Base-by-base conservation (phyloP, 2,797 vertebrate genomes). In the Synaphobranchus kaupii region DNA sequence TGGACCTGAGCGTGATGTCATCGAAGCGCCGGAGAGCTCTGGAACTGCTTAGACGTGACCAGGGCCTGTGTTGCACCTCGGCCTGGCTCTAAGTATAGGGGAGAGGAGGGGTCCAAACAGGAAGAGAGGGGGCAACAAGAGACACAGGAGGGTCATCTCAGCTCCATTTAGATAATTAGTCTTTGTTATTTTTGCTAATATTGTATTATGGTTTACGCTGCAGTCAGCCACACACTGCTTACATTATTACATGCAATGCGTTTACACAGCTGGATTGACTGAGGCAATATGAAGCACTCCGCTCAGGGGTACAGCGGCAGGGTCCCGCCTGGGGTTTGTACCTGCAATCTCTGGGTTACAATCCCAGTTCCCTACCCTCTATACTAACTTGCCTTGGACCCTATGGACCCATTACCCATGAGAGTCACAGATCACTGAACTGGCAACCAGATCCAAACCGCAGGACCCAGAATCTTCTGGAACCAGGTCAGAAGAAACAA, bases 1-100 rank as follows among this genome's bases (percentile, higher is more conserved):
- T 85, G 71, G 39, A 56, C 80, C 80, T 90, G 92, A 91, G n/a
- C 89, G 91, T 94, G 94, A 95, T 92, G 92, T 94, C 92, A 95
- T 76, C 83, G 84, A 48, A 39, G 71, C 25, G 44, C 60, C 5
- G 71, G 80, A 83, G 39, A 83, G 10, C 71, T 39, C 22, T 80
- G 52, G 73, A 78, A 91, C 76, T 90, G 86, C 82, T 88, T 90
- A 91, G 92, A 91, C 66, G 90, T 92, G 88, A 89, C 82, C 81
- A 47, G 31, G 44, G 34, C 17, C 31, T 4, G 47, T 22, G 86
- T 22, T 50, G 44, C 28, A 39, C 15, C 17, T 39, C 28, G 8
- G 60, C 10, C 6, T n/a, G 63, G 63, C 4, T 25, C 63, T 83
- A 86, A 80, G 8, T n/a, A 25, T 48, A 28, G 31, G 39, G n/a